Percentiles rank a stretch among this genome's conserved stretches.
These are phyloP conservation scores for Polypedilum pembai DNA, from an alignment of 1,140 invertebrate species.

Conservation along the genomic window DNA sequence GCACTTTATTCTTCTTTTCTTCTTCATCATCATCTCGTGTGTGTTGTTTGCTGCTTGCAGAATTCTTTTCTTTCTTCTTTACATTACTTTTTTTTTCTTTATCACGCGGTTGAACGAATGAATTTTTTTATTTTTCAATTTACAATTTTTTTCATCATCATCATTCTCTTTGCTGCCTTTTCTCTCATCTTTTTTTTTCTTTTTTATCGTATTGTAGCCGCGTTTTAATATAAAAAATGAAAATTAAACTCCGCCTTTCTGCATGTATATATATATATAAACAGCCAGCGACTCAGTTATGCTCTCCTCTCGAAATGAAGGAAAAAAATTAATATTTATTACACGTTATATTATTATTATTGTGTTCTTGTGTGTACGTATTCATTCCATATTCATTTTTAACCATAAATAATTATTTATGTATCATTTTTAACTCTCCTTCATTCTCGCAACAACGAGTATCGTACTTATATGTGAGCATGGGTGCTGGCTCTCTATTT, in stretches of 20 bases:
- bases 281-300: no score
- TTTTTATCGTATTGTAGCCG: slow-evolving; percentile 14
- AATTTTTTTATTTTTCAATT: slow-evolving; percentile 10
- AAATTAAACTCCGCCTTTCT: slow-evolving; percentile 23
- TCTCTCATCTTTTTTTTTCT: no score
- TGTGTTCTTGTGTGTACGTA: neutral
- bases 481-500: slow-evolving; percentile 3
- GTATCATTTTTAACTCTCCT: neutral
- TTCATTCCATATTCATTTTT: slow-evolving; percentile 12
- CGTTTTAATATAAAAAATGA: slow-evolving; percentile 25
- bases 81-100: neutral
- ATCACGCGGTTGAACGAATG: slow-evolving; percentile 2
- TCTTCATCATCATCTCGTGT: neutral
- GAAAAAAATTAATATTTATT: slow-evolving; percentile 21
- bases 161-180: neutral
- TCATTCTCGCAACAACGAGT: no score
- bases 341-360: slow-evolving; percentile 22
- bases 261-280: no score
- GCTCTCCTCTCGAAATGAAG: no score
- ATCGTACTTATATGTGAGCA: neutral
- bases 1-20: no score
- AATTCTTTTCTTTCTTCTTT: neutral
- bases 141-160: slow-evolving; percentile 18
- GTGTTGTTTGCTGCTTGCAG: slow-evolving; percentile 1
- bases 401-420: slow-evolving; percentile 28